Conservation (phyloP, 1,140 invertebrate genomes). For the Leptopilina boulardi region DNA sequence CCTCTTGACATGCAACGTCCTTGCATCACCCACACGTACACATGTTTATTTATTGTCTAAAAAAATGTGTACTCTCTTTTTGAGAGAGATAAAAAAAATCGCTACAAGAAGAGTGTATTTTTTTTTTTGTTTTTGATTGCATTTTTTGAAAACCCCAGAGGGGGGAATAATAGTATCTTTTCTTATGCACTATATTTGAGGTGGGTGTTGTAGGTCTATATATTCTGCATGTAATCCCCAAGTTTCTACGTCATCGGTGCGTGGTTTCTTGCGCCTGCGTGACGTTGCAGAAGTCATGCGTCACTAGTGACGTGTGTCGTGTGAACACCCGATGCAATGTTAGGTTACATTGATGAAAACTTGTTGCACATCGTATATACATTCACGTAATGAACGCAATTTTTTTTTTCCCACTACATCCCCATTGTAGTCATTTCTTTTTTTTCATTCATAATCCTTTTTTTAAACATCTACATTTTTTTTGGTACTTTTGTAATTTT, state of each 20-base stretch:
- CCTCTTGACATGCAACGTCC: background rate
- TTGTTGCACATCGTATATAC: slow-evolving; percentile 68
- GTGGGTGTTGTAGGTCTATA: background rate
- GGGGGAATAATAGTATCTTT: background rate
- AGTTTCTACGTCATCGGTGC: slow-evolving; percentile 51
- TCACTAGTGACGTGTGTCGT: slow-evolving; percentile 71
- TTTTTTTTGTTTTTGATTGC: background rate
- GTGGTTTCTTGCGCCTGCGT: slow-evolving; percentile 59
- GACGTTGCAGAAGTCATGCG: slow-evolving; percentile 69
- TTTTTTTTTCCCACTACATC: slow-evolving; percentile 44
- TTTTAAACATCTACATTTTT: no score
- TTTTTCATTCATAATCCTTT: slow-evolving; percentile 39
- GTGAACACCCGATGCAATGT: slow-evolving; percentile 55
- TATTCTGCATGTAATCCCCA: background rate
- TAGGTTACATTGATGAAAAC: slow-evolving; percentile 67
- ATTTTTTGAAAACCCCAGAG: background rate
- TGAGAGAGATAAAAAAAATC: no score
- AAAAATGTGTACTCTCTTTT: no score
- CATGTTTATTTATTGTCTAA: background rate
- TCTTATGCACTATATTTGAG: background rate
- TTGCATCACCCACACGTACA: background rate
- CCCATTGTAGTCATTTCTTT: slow-evolving; percentile 38
- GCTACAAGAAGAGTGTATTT: no score
- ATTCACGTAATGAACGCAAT: slow-evolving; percentile 46
- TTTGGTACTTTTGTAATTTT: slow-evolving; percentile 11